Evolutionary conservation across 2,888 invertebrate species (phyloP), one percentile per base, ranked within the genome.

Genomic region (Ashinkailepas kermadecensis): DNA sequence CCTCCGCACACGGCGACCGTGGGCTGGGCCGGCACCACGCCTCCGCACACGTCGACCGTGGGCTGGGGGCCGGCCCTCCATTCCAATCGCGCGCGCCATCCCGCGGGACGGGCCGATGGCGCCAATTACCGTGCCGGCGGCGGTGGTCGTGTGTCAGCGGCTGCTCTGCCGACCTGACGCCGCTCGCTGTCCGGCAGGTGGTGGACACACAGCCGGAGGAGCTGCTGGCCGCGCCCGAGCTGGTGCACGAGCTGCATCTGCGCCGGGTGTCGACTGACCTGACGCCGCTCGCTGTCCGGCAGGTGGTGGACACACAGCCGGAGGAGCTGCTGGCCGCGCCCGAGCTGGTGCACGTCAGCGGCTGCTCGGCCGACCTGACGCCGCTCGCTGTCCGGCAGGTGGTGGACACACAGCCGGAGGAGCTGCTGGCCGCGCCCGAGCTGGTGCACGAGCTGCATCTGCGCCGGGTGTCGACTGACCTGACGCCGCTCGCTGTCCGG

Each of bases 361-460:
- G 39, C 39, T 4, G 39, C 39, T 39, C 39, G 39, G 39, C 39
- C 39, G 39, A 39, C 39, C 39, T 39, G 39, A 39, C 39, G 39
- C 39, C 39, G 39, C 39, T 39, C 39, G 39, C 10, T 58, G 58
- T 58, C 10, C 65, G 8, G n/a, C 57, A 80, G 39, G 81, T 82
- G n/a, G n/a, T 83, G 23, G 74, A 84, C 83, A 83, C 85, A 39
- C 58, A 84, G 21, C 85, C 89, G 9, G 89, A 91, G 0, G 89
- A 92, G 84, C 86, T 95, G 59, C 87, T 95, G 12, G 90, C 91
- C 12, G 90, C 91, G 83, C 91, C 92, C 59, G 91, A 90, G 81
- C 89, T 91, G 9, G 86, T 95, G 21, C 88, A 90, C 83, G 92
- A 92, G 90, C 88, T 94, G 82, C 91, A 93, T 86, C 87, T 95